These are phyloP conservation scores for Pyrochroa serraticornis DNA, from an alignment of 2,888 invertebrate species.

Conservation along the genomic window DNA sequence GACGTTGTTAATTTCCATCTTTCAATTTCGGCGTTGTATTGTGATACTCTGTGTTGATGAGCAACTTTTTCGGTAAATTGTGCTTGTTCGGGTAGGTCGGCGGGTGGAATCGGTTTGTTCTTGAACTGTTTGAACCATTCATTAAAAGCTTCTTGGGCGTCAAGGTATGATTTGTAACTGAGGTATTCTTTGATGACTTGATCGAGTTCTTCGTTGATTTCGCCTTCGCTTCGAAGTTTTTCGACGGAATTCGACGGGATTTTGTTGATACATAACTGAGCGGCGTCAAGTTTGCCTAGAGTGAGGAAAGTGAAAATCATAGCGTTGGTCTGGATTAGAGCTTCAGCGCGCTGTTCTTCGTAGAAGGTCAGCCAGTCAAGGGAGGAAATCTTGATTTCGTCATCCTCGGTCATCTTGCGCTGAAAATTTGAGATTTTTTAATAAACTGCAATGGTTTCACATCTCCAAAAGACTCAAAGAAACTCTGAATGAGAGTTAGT, in stretches of 20 bases:
- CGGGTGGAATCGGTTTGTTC: slow-evolving; percentile 75
- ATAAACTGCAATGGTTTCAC: no score
- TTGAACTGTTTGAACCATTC: slow-evolving; percentile 88
- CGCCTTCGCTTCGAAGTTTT: slow-evolving; percentile 59
- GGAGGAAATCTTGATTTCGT: slow-evolving; percentile 75
- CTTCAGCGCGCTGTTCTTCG: slow-evolving; percentile 77
- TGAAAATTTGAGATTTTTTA: no score
- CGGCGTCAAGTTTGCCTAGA: slow-evolving; percentile 81
- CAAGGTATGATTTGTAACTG: slow-evolving; percentile 85
- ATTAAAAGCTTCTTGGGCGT: slow-evolving; percentile 85
- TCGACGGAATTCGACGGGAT: slow-evolving; percentile 71
- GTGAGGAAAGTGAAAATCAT: slow-evolving; percentile 85
- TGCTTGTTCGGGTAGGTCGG: slow-evolving; percentile 63
- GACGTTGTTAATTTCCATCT: slow-evolving; percentile 63
- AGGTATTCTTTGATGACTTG: slow-evolving; percentile 79
- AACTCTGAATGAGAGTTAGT: not conserved
- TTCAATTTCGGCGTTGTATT: slow-evolving; percentile 78
- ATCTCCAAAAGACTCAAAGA: slow-evolving; percentile 6
- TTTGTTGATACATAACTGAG: slow-evolving; percentile 76
- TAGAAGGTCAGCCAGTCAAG: slow-evolving; percentile 89
- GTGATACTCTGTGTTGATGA: slow-evolving; percentile 81
- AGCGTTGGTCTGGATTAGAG: slow-evolving; percentile 86
- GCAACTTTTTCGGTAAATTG: slow-evolving; percentile 89
- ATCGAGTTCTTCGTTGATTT: slow-evolving; percentile 59
- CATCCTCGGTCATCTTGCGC: slow-evolving; percentile 66